These are phyloP conservation scores for Crenichthys baileyi DNA, from an alignment of 2,797 vertebrate species.

Conservation along the genomic window DNA sequence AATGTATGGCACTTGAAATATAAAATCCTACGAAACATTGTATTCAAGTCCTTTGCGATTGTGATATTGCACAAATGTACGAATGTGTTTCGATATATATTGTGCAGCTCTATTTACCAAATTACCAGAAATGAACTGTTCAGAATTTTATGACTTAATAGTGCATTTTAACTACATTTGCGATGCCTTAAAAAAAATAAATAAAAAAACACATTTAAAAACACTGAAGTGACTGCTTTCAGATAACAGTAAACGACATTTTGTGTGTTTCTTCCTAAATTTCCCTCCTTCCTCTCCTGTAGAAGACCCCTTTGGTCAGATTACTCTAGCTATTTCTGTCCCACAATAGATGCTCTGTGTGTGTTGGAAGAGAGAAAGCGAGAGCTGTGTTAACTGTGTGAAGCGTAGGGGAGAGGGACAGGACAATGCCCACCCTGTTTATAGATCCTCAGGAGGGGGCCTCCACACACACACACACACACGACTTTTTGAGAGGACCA, in stretches of 20 bases:
- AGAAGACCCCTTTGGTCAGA: constrained; percentile 54
- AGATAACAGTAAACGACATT: constrained; percentile 8
- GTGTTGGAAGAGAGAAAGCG: constrained; percentile 28
- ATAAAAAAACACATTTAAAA: background rate
- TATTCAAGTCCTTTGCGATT: background rate
- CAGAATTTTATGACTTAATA: background rate
- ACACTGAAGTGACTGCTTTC: constrained; percentile 2
- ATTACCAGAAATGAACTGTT: background rate
- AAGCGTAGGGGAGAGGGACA: constrained; percentile 55
- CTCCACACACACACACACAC: constrained; percentile 33
- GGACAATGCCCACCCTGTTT: constrained; percentile 78
- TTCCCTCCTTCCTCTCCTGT: constrained; percentile 22
- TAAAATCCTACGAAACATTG: no score
- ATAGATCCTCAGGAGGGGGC: constrained; percentile 60
- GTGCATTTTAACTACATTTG: background rate
- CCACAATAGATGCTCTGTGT: constrained; percentile 72
- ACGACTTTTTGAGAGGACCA: constrained; percentile 49
- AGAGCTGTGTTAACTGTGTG: constrained; percentile 66
- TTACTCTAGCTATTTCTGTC: constrained; percentile 65
- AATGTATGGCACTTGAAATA: background rate
- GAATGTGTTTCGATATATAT: background rate
- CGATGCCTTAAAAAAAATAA: background rate
- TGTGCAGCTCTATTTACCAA: background rate
- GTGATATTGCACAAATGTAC: background rate
- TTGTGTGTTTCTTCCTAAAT: constrained; percentile 35